These are phyloP conservation scores for Acronicta psi DNA, from an alignment of 2,888 invertebrate genomes.

Conservation along the genomic window DNA sequence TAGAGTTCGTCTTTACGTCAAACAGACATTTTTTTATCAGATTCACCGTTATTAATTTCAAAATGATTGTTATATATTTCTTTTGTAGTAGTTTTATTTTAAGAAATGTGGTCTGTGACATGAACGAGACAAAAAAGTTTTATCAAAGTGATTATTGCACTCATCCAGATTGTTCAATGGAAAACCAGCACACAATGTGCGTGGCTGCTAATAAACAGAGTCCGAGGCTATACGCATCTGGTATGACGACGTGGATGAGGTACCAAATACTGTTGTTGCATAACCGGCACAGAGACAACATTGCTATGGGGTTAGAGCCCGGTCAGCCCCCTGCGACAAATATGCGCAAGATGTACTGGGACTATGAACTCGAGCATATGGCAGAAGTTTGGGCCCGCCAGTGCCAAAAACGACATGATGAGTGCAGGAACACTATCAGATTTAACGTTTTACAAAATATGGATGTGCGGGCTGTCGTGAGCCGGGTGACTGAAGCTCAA, in stretches of 20 bases:
- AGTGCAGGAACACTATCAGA: conserved; percentile 81
- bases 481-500: conserved; percentile 81
- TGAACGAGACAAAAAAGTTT: conserved; percentile 28
- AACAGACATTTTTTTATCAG: conserved; percentile 1
- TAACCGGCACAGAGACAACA: conserved; percentile 83
- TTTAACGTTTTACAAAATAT: conserved; percentile 84
- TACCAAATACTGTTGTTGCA: conserved; percentile 81
- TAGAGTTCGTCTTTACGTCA: not conserved
- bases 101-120: conserved; percentile 54
- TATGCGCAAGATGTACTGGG: conserved; percentile 88
- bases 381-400: conserved; percentile 86
- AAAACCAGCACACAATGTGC: conserved; percentile 83
- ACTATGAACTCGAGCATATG: conserved; percentile 82
- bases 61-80: conserved; percentile 65
- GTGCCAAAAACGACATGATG: conserved; percentile 85
- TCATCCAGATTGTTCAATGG: conserved; percentile 82
- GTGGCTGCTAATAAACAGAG: conserved; percentile 74
- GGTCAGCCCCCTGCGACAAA: conserved; percentile 85
- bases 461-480: conserved; percentile 80
- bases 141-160: conserved; percentile 69
- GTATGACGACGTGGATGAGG: conserved; percentile 85
- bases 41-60: conserved; percentile 31
- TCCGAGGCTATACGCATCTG: conserved; percentile 78
- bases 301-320: conserved; percentile 83
- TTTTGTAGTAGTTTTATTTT: conserved; percentile 66